A percentile compares a stretch with the other conserved stretches of the same genome.
phyloP scores from a whole-genome alignment of 2,797 vertebrate genomes.

The Eupleurogrammus muticus region DNA sequence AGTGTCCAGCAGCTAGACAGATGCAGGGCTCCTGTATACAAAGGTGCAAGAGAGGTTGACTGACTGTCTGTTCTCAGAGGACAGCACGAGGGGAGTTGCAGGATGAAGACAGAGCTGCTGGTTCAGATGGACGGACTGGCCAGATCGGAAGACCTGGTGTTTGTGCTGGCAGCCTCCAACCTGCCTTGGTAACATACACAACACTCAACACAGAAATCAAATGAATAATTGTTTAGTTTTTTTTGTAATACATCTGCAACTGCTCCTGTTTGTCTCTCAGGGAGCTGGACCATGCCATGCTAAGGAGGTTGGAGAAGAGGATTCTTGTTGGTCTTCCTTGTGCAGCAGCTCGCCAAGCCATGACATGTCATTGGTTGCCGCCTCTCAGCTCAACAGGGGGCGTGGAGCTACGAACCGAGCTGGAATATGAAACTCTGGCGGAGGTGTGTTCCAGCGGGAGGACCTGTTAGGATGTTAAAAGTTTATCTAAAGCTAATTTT shows the following conservation, averaged over 20 bases:
- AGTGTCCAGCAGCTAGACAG: background rate
- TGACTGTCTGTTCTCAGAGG: conserved; percentile 78
- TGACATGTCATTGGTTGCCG: conserved; percentile 95
- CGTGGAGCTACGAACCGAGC: conserved; percentile 85
- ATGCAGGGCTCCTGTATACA: background rate
- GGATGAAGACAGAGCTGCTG: conserved; percentile 96
- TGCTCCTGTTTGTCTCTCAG: conserved; percentile 70
- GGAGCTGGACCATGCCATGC: conserved; percentile 95
- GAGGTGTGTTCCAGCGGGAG: conserved; percentile 75
- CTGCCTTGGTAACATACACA: conserved; percentile 89
- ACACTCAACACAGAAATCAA: no score
- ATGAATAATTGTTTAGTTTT: background rate
- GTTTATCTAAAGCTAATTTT: no score
- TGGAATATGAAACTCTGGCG: conserved; percentile 88
- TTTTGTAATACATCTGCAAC: background rate
- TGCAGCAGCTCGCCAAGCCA: conserved; percentile 86
- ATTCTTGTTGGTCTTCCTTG: conserved; percentile 93
- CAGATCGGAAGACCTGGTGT: conserved; percentile 93
- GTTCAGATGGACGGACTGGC: conserved; percentile 98
- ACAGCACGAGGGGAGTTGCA: conserved; percentile 93
- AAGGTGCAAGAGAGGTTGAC: background rate
- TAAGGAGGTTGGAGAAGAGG: conserved; percentile 94
- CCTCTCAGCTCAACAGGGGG: conserved; percentile 84
- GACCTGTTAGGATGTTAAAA: background rate
- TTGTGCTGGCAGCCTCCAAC: conserved; percentile 97